Evolutionary conservation across 1,140 invertebrate species (phyloP).

Genomic region (Colletes latitarsis): DNA sequence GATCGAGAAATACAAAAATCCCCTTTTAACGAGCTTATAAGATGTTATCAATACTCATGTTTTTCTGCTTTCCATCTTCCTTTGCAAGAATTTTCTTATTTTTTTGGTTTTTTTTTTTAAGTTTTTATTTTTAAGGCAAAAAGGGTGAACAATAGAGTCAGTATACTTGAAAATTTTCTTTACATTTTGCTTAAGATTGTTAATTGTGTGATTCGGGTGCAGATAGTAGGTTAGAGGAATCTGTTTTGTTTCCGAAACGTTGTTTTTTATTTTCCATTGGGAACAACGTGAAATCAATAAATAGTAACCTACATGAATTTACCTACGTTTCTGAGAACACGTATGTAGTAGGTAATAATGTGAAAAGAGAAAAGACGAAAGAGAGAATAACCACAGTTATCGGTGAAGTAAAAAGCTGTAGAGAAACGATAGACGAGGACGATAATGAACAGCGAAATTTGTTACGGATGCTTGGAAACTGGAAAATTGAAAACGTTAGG

Average conservation of each 20-base stretch:
- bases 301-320: neutral
- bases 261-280: constrained; percentile 2
- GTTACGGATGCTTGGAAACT: neutral
- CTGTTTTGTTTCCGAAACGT: constrained; percentile 14
- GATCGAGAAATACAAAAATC: too few relatives aligned
- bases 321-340: too few relatives aligned
- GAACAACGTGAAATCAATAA: neutral
- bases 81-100: neutral
- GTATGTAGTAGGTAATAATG: too few relatives aligned
- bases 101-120: neutral
- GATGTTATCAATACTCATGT: neutral
- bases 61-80: neutral
- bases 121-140: neutral
- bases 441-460: neutral
- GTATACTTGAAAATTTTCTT: constrained; percentile 15
- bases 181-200: constrained; percentile 22
- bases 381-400: neutral
- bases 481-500: too few relatives aligned
- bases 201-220: neutral
- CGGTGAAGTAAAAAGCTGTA: too few relatives aligned
- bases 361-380: too few relatives aligned
- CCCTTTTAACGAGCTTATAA: neutral
- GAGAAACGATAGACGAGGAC: neutral
- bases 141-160: too few relatives aligned
- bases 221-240: neutral